Conservation (phyloP, 1,140 invertebrate species). For the Telenomus remus region DNA sequence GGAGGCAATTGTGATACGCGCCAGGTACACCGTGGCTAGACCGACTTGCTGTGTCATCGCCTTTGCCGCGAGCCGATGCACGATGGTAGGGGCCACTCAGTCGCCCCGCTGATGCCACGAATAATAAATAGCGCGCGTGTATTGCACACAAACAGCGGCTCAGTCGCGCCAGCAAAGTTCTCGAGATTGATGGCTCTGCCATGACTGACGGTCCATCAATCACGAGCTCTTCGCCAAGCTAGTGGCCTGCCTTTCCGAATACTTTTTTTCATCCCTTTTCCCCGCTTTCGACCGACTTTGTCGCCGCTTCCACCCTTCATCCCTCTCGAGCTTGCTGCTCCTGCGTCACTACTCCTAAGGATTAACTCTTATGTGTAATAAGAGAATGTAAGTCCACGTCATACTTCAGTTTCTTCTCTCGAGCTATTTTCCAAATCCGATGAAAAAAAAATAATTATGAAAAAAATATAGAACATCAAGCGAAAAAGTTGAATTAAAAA, state of each 20-base stretch:
- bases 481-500: too few species aligned
- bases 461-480: too few species aligned
- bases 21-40: slow-evolving; percentile 51
- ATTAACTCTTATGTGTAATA: too few species aligned
- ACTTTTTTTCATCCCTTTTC: slow-evolving; percentile 17
- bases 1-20: slow-evolving; percentile 26
- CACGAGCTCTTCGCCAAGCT: slow-evolving; percentile 58
- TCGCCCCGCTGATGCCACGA: slow-evolving; percentile 64
- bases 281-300: slow-evolving; percentile 3
- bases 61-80: slow-evolving; percentile 58
- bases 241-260: slow-evolving; percentile 38
- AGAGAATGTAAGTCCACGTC: too few species aligned
- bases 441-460: too few species aligned
- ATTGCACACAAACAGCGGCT: slow-evolving; percentile 35
- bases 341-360: too few species aligned
- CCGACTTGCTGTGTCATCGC: slow-evolving; percentile 67
- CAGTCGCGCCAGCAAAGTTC: slow-evolving; percentile 43
- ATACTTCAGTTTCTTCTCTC: too few species aligned
- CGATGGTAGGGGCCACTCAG: slow-evolving; percentile 31
- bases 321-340: not conserved
- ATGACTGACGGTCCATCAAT: slow-evolving; percentile 76
- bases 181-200: slow-evolving; percentile 73
- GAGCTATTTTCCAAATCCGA: too few species aligned
- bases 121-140: slow-evolving; percentile 72
- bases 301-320: not conserved